Conservation (phyloP, 2,113 vertebrate species). For the Channa argus region DNA sequence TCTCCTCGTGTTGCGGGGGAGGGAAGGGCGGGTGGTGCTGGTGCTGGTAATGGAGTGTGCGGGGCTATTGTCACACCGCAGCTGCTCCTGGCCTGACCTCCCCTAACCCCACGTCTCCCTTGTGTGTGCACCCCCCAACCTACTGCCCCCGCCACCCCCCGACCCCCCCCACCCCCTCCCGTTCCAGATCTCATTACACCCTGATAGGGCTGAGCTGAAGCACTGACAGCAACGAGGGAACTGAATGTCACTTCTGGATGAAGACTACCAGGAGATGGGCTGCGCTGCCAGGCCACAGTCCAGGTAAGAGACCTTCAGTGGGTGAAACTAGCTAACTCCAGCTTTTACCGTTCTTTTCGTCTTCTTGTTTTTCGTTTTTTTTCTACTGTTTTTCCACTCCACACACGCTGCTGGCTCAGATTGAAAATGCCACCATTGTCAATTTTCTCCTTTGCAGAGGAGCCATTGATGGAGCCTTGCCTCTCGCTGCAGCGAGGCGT, state of each 20-base stretch:
- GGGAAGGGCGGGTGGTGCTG: not conserved
- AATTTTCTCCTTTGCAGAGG: constrained; percentile 85
- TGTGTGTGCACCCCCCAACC: constrained; percentile 35
- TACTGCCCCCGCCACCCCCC: not conserved
- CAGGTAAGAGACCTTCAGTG: constrained; percentile 66
- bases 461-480: constrained; percentile 83
- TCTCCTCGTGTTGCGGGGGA: constrained; percentile 24
- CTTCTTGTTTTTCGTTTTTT: not conserved
- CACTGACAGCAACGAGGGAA: not conserved
- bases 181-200: constrained; percentile 30
- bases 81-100: constrained; percentile 55
- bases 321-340: constrained; percentile 36
- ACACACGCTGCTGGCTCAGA: constrained; percentile 61
- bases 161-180: not conserved
- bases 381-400: constrained; percentile 38
- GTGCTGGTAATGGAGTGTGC: constrained; percentile 48
- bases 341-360: constrained; percentile 28
- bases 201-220: constrained; percentile 4
- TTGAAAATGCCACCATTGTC: constrained; percentile 82
- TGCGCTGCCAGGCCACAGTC: not conserved
- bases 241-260: constrained; percentile 21
- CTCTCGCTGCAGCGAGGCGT: constrained; percentile 78
- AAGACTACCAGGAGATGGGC: constrained; percentile 27
- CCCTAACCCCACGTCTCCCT: constrained; percentile 53
- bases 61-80: constrained; percentile 52